Base-by-base conservation (phyloP, 2,113 vertebrate genomes). In the Lophotis ruficrista region DNA sequence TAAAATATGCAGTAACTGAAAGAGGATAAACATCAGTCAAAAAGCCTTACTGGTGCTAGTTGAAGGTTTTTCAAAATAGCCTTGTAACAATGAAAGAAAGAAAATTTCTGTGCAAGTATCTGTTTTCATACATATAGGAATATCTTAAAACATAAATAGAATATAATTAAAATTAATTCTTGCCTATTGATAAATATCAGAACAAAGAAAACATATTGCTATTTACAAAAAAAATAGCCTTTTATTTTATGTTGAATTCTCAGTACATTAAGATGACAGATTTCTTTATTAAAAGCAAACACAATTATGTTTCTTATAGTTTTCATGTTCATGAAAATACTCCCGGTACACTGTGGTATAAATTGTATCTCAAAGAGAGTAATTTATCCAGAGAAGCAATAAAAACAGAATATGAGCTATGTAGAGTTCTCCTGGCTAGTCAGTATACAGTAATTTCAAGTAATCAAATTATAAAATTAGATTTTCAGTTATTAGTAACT, bases 11-110 rank as follows among this genome's bases (percentile, higher is more conserved):
- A 76, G 27, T 33, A 53, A 27, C 13, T 30, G 9, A 3, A 14
- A 30, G 0, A 13, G 18, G 3, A 0, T 22, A 41, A 27, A 53
- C 7, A 15, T 14, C 45, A 25, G 19, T 28, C 47, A 9, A 61
- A 79, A 53, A 72, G 7, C 4, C 33, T 48, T 83, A 25, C 18
- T 45, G 28, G 5, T 3, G 2, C 6, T 41, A 54, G 27, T 8
- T 53, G 13, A 89, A 93, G 12, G 3, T 10, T 58, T 90, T 54
- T 58, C 4, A 0, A 10, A 64, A n/a, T 38, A n/a, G 2, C 4
- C 84, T 68, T 72, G n/a, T 43, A 31, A 45, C 4, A 89, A 28
- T 7, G 4, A 61, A 91, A 61, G 13, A 51, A 37, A 38, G 4
- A 70, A 38, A 28, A 17, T 13, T 91, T 35, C 25, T 58, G 14